A percentile compares a stretch with the other conserved stretches of the same genome.
These are phyloP conservation scores for Noctua janthe DNA, from an alignment of 2,888 invertebrate genomes.

Conservation along the genomic window DNA sequence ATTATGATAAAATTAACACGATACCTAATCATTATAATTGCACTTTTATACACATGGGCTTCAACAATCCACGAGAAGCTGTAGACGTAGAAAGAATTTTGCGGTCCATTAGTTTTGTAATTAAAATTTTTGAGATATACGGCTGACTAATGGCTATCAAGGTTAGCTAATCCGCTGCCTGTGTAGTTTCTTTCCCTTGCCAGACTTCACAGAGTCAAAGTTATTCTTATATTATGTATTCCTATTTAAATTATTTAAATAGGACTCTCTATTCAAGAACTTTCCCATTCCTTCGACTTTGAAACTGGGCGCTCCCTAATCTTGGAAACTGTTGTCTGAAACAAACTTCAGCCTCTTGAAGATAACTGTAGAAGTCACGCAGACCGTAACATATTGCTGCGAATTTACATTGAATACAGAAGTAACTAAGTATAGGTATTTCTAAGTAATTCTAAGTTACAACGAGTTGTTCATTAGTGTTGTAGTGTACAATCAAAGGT, in stretches of 20 bases:
- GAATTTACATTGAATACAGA: slow-evolving; percentile 14
- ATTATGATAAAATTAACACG: neutral
- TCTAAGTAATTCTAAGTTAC: neutral
- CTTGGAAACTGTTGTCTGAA: slow-evolving; percentile 34
- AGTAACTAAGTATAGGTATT: neutral
- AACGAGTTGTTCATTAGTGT: neutral
- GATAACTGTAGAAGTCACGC: slow-evolving; percentile 43
- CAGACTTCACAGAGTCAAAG: neutral
- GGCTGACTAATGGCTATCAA: neutral
- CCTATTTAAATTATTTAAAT: slow-evolving; percentile 47
- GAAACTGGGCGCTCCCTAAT: slow-evolving; percentile 44
- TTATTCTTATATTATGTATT: slow-evolving; percentile 16
- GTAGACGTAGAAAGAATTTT: neutral
- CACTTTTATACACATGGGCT: neutral
- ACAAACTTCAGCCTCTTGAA: slow-evolving; percentile 33
- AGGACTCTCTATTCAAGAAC: slow-evolving; percentile 38
- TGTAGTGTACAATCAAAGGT: neutral
- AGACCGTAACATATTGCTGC: slow-evolving; percentile 28
- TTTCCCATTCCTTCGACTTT: slow-evolving; percentile 37
- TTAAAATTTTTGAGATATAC: neutral
- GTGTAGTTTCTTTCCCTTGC: too few relatives aligned
- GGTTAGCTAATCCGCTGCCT: too few relatives aligned
- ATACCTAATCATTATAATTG: neutral
- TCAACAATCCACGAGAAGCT: too few relatives aligned
- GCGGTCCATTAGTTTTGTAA: neutral